Percentiles rank a stretch among this genome's conserved stretches.
These are phyloP conservation scores for Ceratosolen solmsi DNA, from an alignment of 1,140 invertebrate genomes.

Conservation along the genomic window DNA sequence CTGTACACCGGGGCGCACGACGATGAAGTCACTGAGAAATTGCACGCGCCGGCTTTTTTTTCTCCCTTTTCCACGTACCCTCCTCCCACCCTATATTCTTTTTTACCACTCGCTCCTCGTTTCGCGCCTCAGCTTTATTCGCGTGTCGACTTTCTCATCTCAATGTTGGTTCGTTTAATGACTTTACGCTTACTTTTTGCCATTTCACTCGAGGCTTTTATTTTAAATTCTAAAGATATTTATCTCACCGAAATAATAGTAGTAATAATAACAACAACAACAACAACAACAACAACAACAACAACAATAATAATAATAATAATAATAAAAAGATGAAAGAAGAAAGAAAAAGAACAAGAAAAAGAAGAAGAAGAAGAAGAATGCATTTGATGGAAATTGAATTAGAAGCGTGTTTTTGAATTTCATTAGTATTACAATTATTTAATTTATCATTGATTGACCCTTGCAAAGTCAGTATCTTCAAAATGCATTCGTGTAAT, in stretches of 20 bases:
- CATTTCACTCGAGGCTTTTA: neutral
- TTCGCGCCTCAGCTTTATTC: constrained; percentile 1
- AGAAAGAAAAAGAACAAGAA: too few relatives aligned
- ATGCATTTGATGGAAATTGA: too few relatives aligned
- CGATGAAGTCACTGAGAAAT: neutral
- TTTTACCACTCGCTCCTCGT: neutral
- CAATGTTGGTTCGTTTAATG: neutral
- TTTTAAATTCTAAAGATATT: too few relatives aligned
- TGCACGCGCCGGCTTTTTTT: constrained; percentile 9
- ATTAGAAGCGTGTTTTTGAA: too few relatives aligned
- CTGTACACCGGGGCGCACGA: too few relatives aligned
- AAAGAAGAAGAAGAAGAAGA: too few relatives aligned
- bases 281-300: neutral
- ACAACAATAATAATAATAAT: neutral
- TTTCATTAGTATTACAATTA: too few relatives aligned
- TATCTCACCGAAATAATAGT: too few relatives aligned
- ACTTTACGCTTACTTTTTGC: neutral
- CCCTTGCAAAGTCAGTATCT: too few relatives aligned
- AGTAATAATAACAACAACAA: neutral
- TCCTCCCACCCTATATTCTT: neutral
- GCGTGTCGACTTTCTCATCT: neutral
- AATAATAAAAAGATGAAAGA: too few relatives aligned
- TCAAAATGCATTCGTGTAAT: too few relatives aligned
- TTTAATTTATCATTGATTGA: too few relatives aligned
- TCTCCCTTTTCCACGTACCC: neutral